Percentiles rank a stretch among this genome's conserved stretches.
Conservation (phyloP, 2,113 vertebrate genomes). For the Elanus axillaris region DNA sequence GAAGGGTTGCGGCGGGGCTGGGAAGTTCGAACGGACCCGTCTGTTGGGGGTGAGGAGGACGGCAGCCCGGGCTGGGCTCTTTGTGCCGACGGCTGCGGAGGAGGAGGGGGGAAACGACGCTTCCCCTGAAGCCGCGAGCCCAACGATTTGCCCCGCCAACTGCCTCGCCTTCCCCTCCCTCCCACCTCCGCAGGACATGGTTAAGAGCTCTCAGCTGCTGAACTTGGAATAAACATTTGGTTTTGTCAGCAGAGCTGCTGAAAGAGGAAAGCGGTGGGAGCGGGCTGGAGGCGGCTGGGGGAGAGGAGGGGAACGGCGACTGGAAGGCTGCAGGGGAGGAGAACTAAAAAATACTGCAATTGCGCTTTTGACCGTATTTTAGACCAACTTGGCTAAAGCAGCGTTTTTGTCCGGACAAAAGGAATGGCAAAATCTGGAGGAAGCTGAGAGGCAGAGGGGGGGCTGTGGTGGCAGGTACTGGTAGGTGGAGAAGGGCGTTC, state of each 20-base stretch:
- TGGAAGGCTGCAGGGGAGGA: neutral
- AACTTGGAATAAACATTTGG: neutral
- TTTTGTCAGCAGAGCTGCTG: neutral
- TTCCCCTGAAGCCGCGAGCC: rapidly evolving
- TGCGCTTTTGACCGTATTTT: neutral
- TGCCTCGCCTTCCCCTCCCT: neutral
- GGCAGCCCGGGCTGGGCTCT: neutral
- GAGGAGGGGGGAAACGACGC: neutral
- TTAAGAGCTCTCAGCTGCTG: slow-evolving; percentile 6
- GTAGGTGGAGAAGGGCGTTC: neutral
- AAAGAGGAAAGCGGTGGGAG: slow-evolving; percentile 52
- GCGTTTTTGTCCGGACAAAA: rapidly evolving
- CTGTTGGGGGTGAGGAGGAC: rapidly evolving
- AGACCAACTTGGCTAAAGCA: neutral
- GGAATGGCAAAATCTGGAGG: neutral
- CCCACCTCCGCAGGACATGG: neutral
- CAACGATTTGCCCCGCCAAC: neutral
- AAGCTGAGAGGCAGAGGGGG: neutral
- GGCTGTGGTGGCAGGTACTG: neutral
- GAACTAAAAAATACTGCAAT: neutral
- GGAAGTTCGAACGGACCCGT: neutral
- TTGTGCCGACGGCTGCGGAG: rapidly evolving
- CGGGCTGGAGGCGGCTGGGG: neutral
- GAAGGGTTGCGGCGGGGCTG: rapidly evolving
- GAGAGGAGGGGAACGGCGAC: neutral